Evolutionary conservation across 2,797 vertebrate species (phyloP).

Genomic region (Phrynocephalus guinanensis): DNA sequence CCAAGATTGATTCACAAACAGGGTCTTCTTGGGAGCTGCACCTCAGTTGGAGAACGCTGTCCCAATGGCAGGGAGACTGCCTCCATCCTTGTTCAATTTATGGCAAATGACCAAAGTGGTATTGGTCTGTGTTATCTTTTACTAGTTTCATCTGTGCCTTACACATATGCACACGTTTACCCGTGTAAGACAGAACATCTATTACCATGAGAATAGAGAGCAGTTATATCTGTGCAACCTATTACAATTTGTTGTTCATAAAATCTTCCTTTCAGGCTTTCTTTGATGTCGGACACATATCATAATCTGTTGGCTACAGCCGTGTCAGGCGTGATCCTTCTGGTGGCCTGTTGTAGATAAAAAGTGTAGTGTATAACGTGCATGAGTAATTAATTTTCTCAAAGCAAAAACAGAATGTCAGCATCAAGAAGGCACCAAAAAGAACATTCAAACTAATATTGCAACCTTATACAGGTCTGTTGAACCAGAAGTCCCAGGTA

Average conservation of each 20-base stretch:
- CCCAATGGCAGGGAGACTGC: no score
- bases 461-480: not conserved
- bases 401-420: not conserved
- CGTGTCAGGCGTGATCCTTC: not conserved
- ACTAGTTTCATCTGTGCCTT: no score
- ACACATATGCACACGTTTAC: no score
- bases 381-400: no score
- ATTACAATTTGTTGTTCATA: not conserved
- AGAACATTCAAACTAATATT: not conserved
- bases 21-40: no score
- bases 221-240: not conserved
- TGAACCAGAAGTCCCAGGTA: not conserved
- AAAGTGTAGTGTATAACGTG: not conserved
- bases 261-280: constrained; percentile 42
- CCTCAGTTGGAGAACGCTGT: no score
- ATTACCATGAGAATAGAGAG: not conserved
- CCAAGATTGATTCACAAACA: no score
- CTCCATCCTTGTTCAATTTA: no score
- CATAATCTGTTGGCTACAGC: not conserved
- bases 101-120: no score
- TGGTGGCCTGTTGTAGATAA: not conserved
- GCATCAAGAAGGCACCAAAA: not conserved
- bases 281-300: constrained; percentile 1
- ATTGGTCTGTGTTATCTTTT: no score
- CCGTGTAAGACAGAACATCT: not conserved